Conservation (phyloP, 2,797 vertebrate genomes). For the Anniella stebbinsi region DNA sequence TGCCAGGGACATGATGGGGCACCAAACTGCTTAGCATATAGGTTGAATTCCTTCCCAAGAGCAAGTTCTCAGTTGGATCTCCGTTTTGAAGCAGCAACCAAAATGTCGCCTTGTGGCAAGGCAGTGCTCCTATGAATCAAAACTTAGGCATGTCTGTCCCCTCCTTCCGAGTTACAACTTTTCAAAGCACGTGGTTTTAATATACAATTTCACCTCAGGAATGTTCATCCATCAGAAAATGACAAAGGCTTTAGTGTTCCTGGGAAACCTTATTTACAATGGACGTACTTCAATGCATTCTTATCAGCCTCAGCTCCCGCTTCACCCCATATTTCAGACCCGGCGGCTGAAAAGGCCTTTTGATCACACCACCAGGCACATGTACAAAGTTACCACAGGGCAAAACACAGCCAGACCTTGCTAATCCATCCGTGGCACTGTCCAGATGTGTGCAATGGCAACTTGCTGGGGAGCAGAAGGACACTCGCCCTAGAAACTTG, state of each 20-base stretch:
- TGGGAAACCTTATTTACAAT: slow-evolving; percentile 30
- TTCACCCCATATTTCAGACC: slow-evolving; percentile 23
- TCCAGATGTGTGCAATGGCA: neutral
- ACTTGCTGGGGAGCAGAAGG: neutral
- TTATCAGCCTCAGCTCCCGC: slow-evolving; percentile 44
- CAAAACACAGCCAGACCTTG: slow-evolving; percentile 30
- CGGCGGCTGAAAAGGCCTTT: slow-evolving; percentile 38
- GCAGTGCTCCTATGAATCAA: neutral
- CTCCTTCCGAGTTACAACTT: neutral
- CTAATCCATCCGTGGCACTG: slow-evolving; percentile 18
- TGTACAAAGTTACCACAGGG: neutral
- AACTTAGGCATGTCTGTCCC: neutral
- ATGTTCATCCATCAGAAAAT: slow-evolving; percentile 36
- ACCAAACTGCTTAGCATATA: neutral
- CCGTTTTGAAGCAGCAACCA: neutral
- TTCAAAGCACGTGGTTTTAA: slow-evolving; percentile 41
- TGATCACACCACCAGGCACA: slow-evolving; percentile 43
- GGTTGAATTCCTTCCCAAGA: neutral
- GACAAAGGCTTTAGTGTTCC: slow-evolving; percentile 43
- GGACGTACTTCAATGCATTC: neutral
- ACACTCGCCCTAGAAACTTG: neutral
- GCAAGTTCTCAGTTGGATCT: neutral
- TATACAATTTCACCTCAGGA: slow-evolving; percentile 31
- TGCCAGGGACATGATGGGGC: neutral
- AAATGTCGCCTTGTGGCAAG: neutral